Evolutionary conservation across 2,888 invertebrate genomes (phyloP), one percentile per base, ranked within the genome.

Genomic region (Stenodema calcarata): DNA sequence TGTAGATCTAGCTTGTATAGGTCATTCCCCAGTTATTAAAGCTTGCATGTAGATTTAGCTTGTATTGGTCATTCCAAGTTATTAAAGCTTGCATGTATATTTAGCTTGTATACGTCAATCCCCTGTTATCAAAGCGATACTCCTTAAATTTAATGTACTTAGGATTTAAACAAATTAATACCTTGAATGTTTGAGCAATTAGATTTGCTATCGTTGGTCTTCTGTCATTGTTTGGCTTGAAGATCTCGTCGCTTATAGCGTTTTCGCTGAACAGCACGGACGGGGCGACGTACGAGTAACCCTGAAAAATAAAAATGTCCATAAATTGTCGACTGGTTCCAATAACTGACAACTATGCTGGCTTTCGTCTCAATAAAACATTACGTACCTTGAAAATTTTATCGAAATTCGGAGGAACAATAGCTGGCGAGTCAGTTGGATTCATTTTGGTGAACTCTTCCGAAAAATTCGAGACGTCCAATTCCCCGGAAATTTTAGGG

Each of bases 391-490:
- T 94, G 92, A 98, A 98, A 89, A 98, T 93, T 91, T 96, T 96
- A 90, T 97, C 96, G 90, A 94, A 94, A 90, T 96, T 95, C 70
- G 95, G 94, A 54, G 98, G 98, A 86, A 96, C 94, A 88, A 96
- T 95, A 23, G 97, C 97, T 0, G 98, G 98, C 6, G 98, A 97
- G 92, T 98, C 98, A 0, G 96, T 95, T 9, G 98, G 96, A 81
- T 95, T 94, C 95, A 98, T 96, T 90, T 95, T 94, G 0, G 99
- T 99, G 92, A 99, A 99, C 92, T 99, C 99, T 89, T 97, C 97
- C 73, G 98, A 96, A 92, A 99, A 99, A 93, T 99, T 98, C 90
- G 97, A 96, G 16, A 97, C 97, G 92, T 99, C 99, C 88, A 97
- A 93, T 91, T 98, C 97, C 91, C 95, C 92, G 81, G 92, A 91